Base-by-base conservation (phyloP, 37 sponge, comb jelly and placozoan genomes). In the Bolinopsis microptera region DNA sequence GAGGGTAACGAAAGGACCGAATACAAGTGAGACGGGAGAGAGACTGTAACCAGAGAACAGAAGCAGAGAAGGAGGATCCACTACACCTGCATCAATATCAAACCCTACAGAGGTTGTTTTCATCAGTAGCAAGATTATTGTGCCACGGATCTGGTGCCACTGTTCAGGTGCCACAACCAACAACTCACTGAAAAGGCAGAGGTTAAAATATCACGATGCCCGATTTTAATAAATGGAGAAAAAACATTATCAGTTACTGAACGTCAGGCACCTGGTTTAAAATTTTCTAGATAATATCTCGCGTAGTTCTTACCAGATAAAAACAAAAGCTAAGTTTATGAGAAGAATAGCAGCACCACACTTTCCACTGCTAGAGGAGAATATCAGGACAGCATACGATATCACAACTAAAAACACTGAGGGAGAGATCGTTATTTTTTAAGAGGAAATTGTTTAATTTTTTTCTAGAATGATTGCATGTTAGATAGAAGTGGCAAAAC, bases 1-100 rank as follows among this genome's bases (percentile, higher is more conserved):
- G n/a, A 86, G 90, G 8, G 90, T 86, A 41, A 86, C 90, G 39
- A 86, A 86, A 26, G 90, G 90, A 18, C 90, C 90, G 61, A 86
- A 86, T 26, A 86, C 36, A 1, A 86, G 90, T 40, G 90, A 86
- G 1, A 86, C 61, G 24, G 90, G 90, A 41, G 90, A 86, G 61
- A 86, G 61, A 27, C 36, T 41, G 61, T 86, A 86, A 39, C 90
- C 90, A 86, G 35, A 39, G 90, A 41, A 86, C 0, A 41, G 30
- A 5, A 39, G 31, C 2, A 34, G 0, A 39, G 40, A 13, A 18
- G 90, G 90, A 5, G 61, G 41, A 30, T 28, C 23, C 2, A 86
- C 3, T 3, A 86, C 90, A n/a, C 90, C 90, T 28, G 90, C 90
- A 40, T 86, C 90, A 35, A 86, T n/a, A 40, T 86, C 90, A 86